A percentile compares a stretch with the other conserved stretches of the same genome.
Evolutionary conservation across 2,113 vertebrate species (phyloP).

Genomic region (Illadopsis cleaveri): DNA sequence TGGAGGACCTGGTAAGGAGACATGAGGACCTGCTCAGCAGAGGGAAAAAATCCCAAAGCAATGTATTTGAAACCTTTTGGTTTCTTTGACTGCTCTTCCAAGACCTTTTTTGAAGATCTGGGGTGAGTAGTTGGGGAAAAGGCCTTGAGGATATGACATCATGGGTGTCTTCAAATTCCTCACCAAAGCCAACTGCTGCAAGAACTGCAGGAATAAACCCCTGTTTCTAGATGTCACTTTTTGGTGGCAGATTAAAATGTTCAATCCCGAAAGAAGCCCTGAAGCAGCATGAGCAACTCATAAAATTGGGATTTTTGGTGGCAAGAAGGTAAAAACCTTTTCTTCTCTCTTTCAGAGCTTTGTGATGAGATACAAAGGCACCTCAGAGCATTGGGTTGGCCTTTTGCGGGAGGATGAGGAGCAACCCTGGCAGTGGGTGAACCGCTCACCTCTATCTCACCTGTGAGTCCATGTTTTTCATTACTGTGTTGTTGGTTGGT

Average conservation of each 20-base stretch:
- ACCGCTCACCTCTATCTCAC: accelerated
- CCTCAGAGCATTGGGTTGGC: neutral
- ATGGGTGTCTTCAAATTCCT: neutral
- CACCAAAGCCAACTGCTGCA: neutral
- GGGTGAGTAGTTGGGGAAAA: neutral
- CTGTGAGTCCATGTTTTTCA: neutral
- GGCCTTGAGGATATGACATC: neutral
- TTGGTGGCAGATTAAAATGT: neutral
- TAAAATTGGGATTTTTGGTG: neutral
- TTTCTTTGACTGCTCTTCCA: neutral
- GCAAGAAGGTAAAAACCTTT: neutral
- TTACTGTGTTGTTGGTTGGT: accelerated
- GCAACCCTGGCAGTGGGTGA: neutral
- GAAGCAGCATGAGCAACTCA: accelerated
- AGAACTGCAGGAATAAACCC: neutral
- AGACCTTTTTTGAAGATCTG: neutral
- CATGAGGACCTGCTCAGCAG: accelerated
- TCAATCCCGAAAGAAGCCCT: neutral
- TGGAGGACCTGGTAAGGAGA: slow-evolving; percentile 31
- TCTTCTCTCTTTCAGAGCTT: neutral
- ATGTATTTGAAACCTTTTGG: neutral
- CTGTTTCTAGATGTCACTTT: neutral
- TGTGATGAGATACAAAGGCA: neutral
- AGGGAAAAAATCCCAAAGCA: accelerated
- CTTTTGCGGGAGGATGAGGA: neutral